Evolutionary conservation across 2,888 invertebrate genomes (phyloP).

Genomic region (Loripinus fragilis): DNA sequence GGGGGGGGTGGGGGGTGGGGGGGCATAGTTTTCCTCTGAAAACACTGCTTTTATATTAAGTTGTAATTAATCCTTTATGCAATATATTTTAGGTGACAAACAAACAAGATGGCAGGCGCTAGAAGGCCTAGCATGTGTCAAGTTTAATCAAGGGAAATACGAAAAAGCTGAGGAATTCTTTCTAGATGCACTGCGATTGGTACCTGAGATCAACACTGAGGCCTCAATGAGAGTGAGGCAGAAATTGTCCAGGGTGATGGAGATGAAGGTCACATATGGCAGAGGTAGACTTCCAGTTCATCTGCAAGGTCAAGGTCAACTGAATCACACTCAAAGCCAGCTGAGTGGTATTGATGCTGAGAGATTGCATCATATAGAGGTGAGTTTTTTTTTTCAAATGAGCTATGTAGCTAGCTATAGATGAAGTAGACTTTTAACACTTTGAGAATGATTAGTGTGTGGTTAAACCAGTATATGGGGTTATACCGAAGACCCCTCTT

Average conservation of each 20-base stretch:
- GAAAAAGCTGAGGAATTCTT: conserved; percentile 58
- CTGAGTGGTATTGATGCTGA: background rate
- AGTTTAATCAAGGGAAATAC: conserved; percentile 53
- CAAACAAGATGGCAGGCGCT: conserved; percentile 71
- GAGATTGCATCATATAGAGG: background rate
- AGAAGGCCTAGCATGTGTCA: conserved; percentile 69
- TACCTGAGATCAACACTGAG: conserved; percentile 36
- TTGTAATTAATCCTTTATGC: too few relatives aligned
- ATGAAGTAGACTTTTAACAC: too few relatives aligned
- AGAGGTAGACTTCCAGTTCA: background rate
- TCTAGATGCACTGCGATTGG: conserved; percentile 51
- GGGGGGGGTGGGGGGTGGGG: too few relatives aligned
- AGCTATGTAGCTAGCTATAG: too few relatives aligned
- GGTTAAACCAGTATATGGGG: too few relatives aligned
- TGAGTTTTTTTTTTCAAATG: background rate
- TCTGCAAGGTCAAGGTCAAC: background rate
- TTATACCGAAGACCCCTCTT: too few relatives aligned
- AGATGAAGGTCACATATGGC: conserved; percentile 14
- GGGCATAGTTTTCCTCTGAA: too few relatives aligned
- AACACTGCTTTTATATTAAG: too few relatives aligned
- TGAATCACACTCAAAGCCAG: background rate
- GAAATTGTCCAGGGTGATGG: conserved; percentile 47
- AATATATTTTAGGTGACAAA: conserved; percentile 60
- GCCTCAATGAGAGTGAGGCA: conserved; percentile 56
- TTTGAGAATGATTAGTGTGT: too few relatives aligned